Evolutionary conservation across 2,888 invertebrate genomes (phyloP).

Genomic region (Cabera pusaria): DNA sequence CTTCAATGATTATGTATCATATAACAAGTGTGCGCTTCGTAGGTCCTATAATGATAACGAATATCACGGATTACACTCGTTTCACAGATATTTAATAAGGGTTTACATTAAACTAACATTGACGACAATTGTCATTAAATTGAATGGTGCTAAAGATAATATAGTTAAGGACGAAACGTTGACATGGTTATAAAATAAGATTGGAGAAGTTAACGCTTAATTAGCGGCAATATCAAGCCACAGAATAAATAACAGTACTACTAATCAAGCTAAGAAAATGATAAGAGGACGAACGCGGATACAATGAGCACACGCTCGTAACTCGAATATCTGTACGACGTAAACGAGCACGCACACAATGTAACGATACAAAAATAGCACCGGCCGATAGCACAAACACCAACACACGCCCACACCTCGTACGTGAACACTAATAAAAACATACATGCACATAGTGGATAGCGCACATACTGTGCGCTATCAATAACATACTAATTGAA

Average conservation of each 20-base stretch:
- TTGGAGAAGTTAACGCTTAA: too few relatives aligned
- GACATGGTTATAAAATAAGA: too few relatives aligned
- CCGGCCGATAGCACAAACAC: constrained; percentile 78
- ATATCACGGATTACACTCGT: too few relatives aligned
- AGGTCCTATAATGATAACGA: too few relatives aligned
- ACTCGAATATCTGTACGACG: constrained; percentile 34
- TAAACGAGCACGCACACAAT: constrained; percentile 48
- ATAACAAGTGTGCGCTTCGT: too few relatives aligned
- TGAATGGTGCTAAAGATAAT: too few relatives aligned
- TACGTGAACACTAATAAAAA: constrained; percentile 80
- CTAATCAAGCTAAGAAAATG: constrained; percentile 67
- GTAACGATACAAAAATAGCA: constrained; percentile 64
- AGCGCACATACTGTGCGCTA: constrained; percentile 60
- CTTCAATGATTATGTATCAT: too few relatives aligned
- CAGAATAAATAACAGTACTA: constrained; percentile 71
- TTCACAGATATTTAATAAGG: too few relatives aligned
- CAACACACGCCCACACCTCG: constrained; percentile 78
- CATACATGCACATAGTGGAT: constrained; percentile 72
- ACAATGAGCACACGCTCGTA: constrained; percentile 54
- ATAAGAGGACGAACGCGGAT: constrained; percentile 74
- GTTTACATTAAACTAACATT: too few relatives aligned
- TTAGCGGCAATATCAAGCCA: constrained; percentile 59
- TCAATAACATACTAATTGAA: constrained; percentile 73
- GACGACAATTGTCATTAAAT: too few relatives aligned
- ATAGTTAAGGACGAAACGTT: too few relatives aligned